Evolutionary conservation across 2,888 invertebrate genomes (phyloP).

Genomic region (Lordiphosa andalusiaca): DNA sequence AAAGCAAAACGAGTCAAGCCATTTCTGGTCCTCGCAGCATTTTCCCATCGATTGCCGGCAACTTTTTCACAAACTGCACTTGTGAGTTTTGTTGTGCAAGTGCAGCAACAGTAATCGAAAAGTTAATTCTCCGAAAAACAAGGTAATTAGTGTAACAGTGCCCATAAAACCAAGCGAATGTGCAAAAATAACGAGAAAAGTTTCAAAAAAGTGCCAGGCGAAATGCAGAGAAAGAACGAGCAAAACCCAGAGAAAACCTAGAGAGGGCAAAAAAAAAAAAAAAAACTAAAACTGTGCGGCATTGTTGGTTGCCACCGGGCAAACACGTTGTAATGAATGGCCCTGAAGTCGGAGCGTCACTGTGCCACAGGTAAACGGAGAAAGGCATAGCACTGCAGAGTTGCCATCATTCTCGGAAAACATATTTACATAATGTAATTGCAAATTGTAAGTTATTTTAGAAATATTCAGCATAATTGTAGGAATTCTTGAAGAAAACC

Average conservation of each 20-base stretch:
- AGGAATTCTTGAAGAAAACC: no score
- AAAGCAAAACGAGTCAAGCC: constrained; percentile 8
- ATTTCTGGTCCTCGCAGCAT: constrained; percentile 13
- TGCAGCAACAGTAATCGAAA: constrained; percentile 73
- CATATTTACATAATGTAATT: background rate
- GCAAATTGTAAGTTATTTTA: no score
- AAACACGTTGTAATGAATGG: constrained; percentile 66
- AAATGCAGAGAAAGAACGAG: constrained; percentile 12
- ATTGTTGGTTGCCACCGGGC: constrained; percentile 59
- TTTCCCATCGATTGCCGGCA: constrained; percentile 36
- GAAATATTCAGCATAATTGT: no score
- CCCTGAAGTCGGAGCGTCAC: constrained; percentile 24
- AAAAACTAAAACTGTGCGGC: constrained; percentile 59
- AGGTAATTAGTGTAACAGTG: constrained; percentile 74
- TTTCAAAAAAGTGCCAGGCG: constrained; percentile 55
- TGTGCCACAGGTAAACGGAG: constrained; percentile 36
- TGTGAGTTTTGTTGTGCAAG: constrained; percentile 45
- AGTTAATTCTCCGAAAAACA: constrained; percentile 76
- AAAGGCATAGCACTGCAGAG: background rate
- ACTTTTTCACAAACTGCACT: constrained; percentile 51
- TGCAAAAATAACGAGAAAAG: constrained; percentile 73
- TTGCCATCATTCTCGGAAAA: background rate
- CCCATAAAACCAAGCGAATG: constrained; percentile 74
- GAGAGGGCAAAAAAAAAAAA: constrained; percentile 8
- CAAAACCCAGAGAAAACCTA: background rate